A percentile compares a stretch with the other conserved stretches of the same genome.
phyloP scores from a whole-genome alignment of 1,140 invertebrate species.

The Chironomus tepperi region DNA sequence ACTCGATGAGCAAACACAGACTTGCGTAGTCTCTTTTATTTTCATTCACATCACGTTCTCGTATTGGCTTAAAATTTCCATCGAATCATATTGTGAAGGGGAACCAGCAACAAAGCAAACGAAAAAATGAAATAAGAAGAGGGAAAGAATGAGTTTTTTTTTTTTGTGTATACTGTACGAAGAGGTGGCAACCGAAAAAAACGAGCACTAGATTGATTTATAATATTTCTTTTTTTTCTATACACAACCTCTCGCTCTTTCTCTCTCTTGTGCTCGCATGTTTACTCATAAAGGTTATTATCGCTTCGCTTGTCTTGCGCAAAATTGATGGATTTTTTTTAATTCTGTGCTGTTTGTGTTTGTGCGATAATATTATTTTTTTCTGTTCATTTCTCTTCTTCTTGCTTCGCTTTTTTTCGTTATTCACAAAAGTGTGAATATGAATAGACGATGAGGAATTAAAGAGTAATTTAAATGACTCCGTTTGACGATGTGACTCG shows the following conservation, averaged over 20 bases:
- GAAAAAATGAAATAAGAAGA: neutral
- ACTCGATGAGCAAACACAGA: neutral
- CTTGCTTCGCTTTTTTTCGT: no score
- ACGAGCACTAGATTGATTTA: neutral
- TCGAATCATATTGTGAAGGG: slow-evolving; percentile 18
- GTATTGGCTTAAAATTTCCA: slow-evolving; percentile 8
- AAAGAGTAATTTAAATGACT: slow-evolving; percentile 12
- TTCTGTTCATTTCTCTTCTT: no score
- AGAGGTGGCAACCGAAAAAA: slow-evolving; percentile 7
- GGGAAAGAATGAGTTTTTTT: neutral
- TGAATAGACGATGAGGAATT: neutral
- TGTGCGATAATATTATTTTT: neutral
- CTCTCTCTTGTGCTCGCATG: neutral
- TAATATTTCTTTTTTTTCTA: neutral
- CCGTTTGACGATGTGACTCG: neutral
- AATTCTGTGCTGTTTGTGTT: neutral
- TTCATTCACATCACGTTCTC: neutral
- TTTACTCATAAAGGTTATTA: neutral
- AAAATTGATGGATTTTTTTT: neutral
- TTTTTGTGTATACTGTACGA: neutral
- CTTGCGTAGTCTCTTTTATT: neutral
- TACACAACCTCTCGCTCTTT: no score
- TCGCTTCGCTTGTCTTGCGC: slow-evolving; percentile 5
- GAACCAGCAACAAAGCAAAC: neutral
- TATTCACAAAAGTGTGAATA: neutral